Evolutionary conservation across 2,797 vertebrate genomes (phyloP).

Genomic region (Muscicapa comitata): DNA sequence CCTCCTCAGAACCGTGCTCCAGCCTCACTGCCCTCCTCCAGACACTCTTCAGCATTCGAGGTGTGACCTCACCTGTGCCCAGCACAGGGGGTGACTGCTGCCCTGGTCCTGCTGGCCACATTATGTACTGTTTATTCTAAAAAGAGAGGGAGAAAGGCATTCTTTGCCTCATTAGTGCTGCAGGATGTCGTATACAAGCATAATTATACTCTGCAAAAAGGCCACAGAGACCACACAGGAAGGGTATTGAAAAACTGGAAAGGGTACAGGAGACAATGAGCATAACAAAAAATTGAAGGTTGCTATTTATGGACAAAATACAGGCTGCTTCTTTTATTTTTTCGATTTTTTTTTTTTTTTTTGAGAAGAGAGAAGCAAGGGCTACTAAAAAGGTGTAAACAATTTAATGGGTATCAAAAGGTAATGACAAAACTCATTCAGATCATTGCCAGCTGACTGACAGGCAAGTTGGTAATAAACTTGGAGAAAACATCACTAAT

Average conservation of each 20-base stretch:
- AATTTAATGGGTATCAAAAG: not conserved
- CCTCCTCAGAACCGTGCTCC: not conserved
- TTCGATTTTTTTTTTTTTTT: not conserved
- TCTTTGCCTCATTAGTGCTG: slow-evolving; percentile 49
- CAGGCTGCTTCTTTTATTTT: not conserved
- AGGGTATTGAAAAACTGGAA: slow-evolving; percentile 33
- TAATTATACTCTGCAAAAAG: slow-evolving; percentile 24
- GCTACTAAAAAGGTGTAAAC: not conserved
- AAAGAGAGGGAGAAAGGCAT: not conserved
- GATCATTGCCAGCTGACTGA: not conserved
- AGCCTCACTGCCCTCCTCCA: not conserved
- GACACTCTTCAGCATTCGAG: rapidly evolving
- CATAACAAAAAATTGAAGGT: not conserved
- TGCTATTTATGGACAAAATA: slow-evolving; percentile 5
- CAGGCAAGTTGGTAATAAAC: not conserved
- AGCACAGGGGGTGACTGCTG: not conserved
- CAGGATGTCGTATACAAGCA: slow-evolving; percentile 31
- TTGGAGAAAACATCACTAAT: not conserved
- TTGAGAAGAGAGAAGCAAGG: not conserved
- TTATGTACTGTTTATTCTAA: not conserved
- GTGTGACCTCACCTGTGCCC: not conserved
- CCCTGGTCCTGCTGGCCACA: not conserved
- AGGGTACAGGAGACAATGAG: slow-evolving; percentile 1
- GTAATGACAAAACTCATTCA: not conserved
- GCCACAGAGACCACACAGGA: slow-evolving; percentile 61